Base-by-base conservation (phyloP, 2,113 vertebrate species). In the Etheostoma cragini region DNA sequence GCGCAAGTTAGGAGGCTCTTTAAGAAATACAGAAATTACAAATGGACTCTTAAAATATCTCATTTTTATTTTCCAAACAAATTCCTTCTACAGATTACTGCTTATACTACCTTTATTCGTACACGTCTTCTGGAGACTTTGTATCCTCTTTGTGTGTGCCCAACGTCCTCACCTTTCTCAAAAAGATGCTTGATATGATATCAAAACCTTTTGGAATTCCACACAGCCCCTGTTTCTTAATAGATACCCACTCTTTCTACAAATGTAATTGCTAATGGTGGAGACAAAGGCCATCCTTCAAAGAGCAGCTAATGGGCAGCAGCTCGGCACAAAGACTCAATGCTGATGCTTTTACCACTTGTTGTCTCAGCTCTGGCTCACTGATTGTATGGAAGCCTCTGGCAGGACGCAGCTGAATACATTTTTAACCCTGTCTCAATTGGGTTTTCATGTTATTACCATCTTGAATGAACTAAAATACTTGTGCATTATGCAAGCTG, bases 281-380 rank as follows among this genome's bases (percentile, higher is more conserved):
- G 54, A 74, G 82, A 90, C 88, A 92, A 86, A 90, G 80, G 87
- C 58, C 85, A 77, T 79, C 81, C 76, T 84, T 75, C 42, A 82
- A 22, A 38, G 81, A 69, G 57, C 74, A 73, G 81, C 67, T 91
- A 89, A 89, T 88, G 81, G 81, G 75, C 85, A 74, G 74, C 63
- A 38, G 45, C 78, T 22, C 13, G 0, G 72, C 75, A 84, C 76
- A 53, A 73, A 75, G 64, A 78, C 81, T 72, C 16, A 42, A 64
- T 38, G 65, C 65, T 76, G 82, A 82, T 50, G 84, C 87, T 87
- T 88, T 88, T 85, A 91, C 73, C 80, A 65, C 82, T 81, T n/a
- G 75, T 35, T 83, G 73, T 73, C 76, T 64, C 53, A 49, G 47
- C 69, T 71, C 45, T 8, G 73, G 53, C 49, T 49, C 61, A 3